Evolutionary conservation across 2,113 vertebrate genomes (phyloP), one percentile per base, ranked within the genome.

Genomic region (Cinclus cinclus): DNA sequence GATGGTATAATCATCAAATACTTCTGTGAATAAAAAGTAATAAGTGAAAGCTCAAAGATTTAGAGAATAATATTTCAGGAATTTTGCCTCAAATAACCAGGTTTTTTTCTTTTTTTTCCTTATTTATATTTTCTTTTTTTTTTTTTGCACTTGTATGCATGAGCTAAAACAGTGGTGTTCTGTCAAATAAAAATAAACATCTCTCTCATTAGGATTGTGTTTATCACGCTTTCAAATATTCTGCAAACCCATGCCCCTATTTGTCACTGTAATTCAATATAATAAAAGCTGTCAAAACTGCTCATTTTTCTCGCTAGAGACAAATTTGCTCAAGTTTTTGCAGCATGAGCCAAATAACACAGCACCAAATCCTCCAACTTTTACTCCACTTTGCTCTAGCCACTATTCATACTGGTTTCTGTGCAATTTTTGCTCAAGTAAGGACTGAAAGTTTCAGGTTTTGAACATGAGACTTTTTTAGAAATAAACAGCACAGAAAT

Each of bases 221-320:
- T 96, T 97, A 95, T 97, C 97, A 90, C 27, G 2, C 55, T 97
- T 96, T 90, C 92, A 69, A 88, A 94, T 30, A 17, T 90, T 95
- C 94, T 44, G n/a, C 93, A 97, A 97, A 96, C 47, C 89, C 93
- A 80, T 95, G 96, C 77, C 94, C 87, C 64, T 89, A 41, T 94
- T 97, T 97, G 95, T 96, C 96, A 93, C 86, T 92, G 73, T 96
- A 97, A 96, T 97, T 96, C 96, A 97, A 97, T 92, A 85, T 87
- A 96, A 94, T 92, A 88, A 94, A 95, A 96, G 89, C 93, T 93
- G 91, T 94, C 95, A 95, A 96, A 86, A 92, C 90, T 52, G 73
- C 64, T 97, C 78, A 59, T 58, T 64, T 68, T 37, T 27, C 87
- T 95, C n/a, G 3, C 89, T 94, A 63, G 79, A 60, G 31, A 75